Evolutionary conservation across 2,888 invertebrate species (phyloP), one percentile per base, ranked within the genome.

Genomic region (Daptonema setosum): DNA sequence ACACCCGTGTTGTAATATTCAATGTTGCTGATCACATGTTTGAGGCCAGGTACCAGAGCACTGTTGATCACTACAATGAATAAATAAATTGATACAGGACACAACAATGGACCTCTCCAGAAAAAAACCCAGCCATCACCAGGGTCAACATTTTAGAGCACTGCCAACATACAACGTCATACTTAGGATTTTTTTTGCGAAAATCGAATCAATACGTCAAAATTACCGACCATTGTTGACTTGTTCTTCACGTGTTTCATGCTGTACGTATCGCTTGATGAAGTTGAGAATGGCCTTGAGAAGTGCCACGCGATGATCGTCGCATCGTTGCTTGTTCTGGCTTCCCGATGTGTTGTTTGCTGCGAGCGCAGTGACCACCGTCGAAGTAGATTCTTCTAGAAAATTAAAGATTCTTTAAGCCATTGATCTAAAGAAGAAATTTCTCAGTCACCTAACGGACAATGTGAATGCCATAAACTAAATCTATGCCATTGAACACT

Each of bases 261-360:
- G 28, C 14, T 25, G 47, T 5, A 86, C 81, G 14, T 83, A 83
- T 71, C 87, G 85, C 71, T 87, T 87, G 58, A 87, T 69, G 68
- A 87, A 86, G 70, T 87, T 87, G 30, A 87, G 71, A 81, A 87
- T 83, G 0, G 85, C 85, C 68, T 87, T 87, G 2, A 87, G 73
- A 1, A 87, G 74, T 2, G 86, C 87, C 1, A 83, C 83, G 59
- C 86, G 75, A 70, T 86, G 85, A 0, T 85, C 83, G 58, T 83
- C 76, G 69, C 84, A 85, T 41, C 72, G 72, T 20, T 67, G 61
- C 62, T 61, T 63, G 30, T 57, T 57, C 11, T 20, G 11, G 11
- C 11, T 41, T 20, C 20, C 41, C 20, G 41, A 41, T 41, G 11
- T 41, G 41, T 41, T 20, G 11, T 11, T 41, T 14, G 41, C 41